Evolutionary conservation across 1,140 invertebrate genomes (phyloP).

Genomic region (Daktulosphaira vitifoliae): DNA sequence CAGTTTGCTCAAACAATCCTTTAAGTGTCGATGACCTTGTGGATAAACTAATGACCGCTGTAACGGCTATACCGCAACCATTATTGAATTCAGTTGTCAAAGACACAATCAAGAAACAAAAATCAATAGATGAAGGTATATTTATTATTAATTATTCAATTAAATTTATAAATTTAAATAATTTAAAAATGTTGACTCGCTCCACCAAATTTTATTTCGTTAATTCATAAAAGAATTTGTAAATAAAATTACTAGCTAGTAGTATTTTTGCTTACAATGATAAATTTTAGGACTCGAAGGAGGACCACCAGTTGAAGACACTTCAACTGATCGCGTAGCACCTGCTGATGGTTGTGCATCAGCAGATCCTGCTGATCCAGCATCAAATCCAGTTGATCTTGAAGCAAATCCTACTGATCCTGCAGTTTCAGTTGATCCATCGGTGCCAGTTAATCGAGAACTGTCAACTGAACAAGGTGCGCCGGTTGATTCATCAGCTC

Average conservation of each 20-base stretch:
- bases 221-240: background rate
- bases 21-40: conserved; percentile 43
- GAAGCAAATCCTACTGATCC: background rate
- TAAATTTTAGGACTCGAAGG: conserved; percentile 8
- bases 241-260: background rate
- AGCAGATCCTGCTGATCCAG: conserved; percentile 8
- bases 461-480: too few relatives aligned
- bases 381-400: conserved; percentile 5
- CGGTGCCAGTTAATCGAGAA: background rate
- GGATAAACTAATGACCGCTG: conserved; percentile 40
- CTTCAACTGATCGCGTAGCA: conserved; percentile 29
- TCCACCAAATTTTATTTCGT: too few relatives aligned
- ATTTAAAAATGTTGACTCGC: too few relatives aligned
- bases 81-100: conserved; percentile 41
- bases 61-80: conserved; percentile 41
- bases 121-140: conserved; percentile 36
- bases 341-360: conserved; percentile 25
- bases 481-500: background rate
- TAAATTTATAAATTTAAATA: too few relatives aligned
- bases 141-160: too few relatives aligned
- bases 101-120: conserved; percentile 39
- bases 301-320: conserved; percentile 27
- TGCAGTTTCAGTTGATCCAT: conserved; percentile 1
- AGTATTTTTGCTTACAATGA: background rate
- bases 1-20: conserved; percentile 43